Evolutionary conservation across 2,888 invertebrate species (phyloP), one percentile per base, ranked within the genome.

Genomic region (Empis livida): DNA sequence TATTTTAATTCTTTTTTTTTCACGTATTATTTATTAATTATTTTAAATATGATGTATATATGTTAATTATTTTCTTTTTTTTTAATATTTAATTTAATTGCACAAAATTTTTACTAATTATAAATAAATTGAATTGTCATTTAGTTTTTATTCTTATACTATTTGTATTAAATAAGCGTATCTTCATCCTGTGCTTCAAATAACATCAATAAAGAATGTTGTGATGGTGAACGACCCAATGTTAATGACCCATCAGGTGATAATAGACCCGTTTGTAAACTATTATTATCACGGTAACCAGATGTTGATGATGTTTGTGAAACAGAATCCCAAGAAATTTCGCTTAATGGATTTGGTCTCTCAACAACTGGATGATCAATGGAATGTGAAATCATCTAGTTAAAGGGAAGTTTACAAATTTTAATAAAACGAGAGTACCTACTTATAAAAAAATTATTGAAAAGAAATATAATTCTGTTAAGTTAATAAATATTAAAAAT

Each of bases 231-330:
- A 10, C 81, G 76, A 2, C 79, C 76, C 43, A 80, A 55, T 0
- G 84, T 81, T 13, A 79, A 71, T 2, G 79, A 79, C 4, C 69
- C 68, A 51, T 70, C 70, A 1, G 70, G 70, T 3, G 70, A 70
- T 1, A 70, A 58, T 48, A 70, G 62, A 53, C 69, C 68, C 2
- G 68, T 67, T 51, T 70, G 70, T 11, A 69, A 53, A 47, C 73
- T 78, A 64, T 74, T 79, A 64, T 85, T 86, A 58, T 82, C 81
- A 27, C 78, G 73, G 67, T 88, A 88, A 51, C 88, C 90, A 2
- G 89, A 90, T 15, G 89, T 90, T 56, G 88, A 89, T 1, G 89
- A 88, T 1, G 86, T 87, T 65, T 85, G 84, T 5, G 86, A 86
- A 50, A 85, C 74, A 62, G 86, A 86, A 65, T 87, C 86, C 78